Base-by-base conservation (phyloP, 2,113 vertebrate genomes). In the Coryphaenoides rupestris region DNA sequence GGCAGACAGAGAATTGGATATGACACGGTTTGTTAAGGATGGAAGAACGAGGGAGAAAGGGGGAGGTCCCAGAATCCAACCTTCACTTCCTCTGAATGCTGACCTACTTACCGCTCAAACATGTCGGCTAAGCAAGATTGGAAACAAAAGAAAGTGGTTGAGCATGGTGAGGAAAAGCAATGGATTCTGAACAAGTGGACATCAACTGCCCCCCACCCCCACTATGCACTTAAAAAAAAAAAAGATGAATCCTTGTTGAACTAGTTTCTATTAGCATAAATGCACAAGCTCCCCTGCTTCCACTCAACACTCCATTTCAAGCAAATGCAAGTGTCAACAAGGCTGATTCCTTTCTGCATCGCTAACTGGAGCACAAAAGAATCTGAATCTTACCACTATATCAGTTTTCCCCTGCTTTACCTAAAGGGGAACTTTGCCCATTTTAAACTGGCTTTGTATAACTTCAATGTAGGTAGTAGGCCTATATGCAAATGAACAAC, bases 31-130 rank as follows among this genome's bases (percentile, higher is more conserved):
- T 19, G 28, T 47, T 56, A 57, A 82, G 72, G 70, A 82, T 60
- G 55, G 62, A 75, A 65, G 60, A 75, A 62, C 53, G 33, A 40
- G 33, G 65, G 60, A 79, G 77, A 70, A 83, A 70, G 66, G 62
- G 70, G 77, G 82, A 82, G 75, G 69, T 45, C 73, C 70, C 73
- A 66, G 70, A 76, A 77, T 69, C 68, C 63, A 58, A 63, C 58
- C 28, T 80, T 40, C 12, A 68, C 76, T 84, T 85, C 81, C 85
- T 76, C 62, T 68, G 60, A 56, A 46, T 52, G 63, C 60, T 86
- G 87, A 88, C 85, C 83, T 86, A 89, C 73, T 86, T 86, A 80
- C 80, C 78, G 78, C 83, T 85, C 64, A 80, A 77, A 81, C 68
- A 69, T 73, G 81, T 74, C 68, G 79, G 75, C 70, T 76, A 86